Evolutionary conservation across 1,140 invertebrate genomes (phyloP), one percentile per base, ranked within the genome.

Genomic region (Argopecten irradians): DNA sequence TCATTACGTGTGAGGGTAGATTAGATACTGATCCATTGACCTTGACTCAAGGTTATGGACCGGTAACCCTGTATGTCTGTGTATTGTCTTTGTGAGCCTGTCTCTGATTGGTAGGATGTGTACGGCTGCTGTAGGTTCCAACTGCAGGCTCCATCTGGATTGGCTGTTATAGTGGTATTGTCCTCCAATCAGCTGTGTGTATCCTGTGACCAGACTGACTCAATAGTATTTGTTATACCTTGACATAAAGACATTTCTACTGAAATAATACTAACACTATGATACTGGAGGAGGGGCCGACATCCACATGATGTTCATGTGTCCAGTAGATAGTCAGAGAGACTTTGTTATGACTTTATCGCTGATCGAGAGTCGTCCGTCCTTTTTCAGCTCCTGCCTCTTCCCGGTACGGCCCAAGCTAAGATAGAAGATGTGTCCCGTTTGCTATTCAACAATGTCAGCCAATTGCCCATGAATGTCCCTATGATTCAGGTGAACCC

Each of bases 341-440:
- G 55, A 71, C 55, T 5, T 28, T 22, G 55, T 8, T 71, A 28
- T 71, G 55, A 71, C 55, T 16, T 39, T 71, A 71, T 71, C n/a
- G 55, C 55, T 71, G 22, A 71, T 71, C 55, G 22, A 71, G 55
- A 35, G 36, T 55, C 84, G 32, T 41, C 36, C 88, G 34, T 83
- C 34, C 39, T 89, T 85, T 93, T 93, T 88, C 94, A 95, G 94
- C 93, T 95, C 43, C 89, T 95, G 85, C 94, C 93, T 83, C 87
- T 95, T 34, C 94, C 94, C 89, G 93, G 94, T 85, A 95, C 95
- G 90, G 95, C 95, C 84, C 94, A 95, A 92, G 95, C 95, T 83
- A 96, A 96, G 91, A 95, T 96, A 39, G 95, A 96, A 89, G 95
- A 95, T 91, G 93, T 95, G 89, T 95, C 95, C 43, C 91, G 94